Evolutionary conservation across 2,888 invertebrate genomes (phyloP), one percentile per base, ranked within the genome.

Genomic region (Netelia inedita): DNA sequence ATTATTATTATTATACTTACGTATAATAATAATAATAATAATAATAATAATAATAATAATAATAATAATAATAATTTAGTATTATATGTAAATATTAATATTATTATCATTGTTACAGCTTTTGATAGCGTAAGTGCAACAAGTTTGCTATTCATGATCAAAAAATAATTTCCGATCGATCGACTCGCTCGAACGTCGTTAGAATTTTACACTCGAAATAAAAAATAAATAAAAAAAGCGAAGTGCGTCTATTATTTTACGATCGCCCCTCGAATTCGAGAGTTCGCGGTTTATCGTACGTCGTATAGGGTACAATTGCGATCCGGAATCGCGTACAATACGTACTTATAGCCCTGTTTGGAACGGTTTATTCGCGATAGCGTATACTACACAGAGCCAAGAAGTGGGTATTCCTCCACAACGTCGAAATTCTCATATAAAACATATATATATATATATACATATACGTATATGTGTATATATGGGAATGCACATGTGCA

Each of bases 401-500:
- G 72, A 43, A 23, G 43, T 59, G 72, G 72, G 21, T 72, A 41
- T 59, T 72, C 72, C 43, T 72, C 21, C 2, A 19, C 53, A 72
- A 41, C 14, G 57, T 72, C 16, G 8, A 72, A 14, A 46, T 14
- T 14, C 46, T 14, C 14, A 46, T 11, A 46, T 46, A 46, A 11
- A 46, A 46, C 14, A 3, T 46, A 46, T 14, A 46, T 14, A 3
- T 46, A 46, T 46, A 46, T 10, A 46, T 46, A 46, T 41, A 41
- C 41, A 41, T 14, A 46, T 2, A 1, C 3, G 5, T 43, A 43
- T 10, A 43, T 11, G 5, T 43, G 3, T 43, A 43, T 8, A 3
- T 43, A 43, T 2, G 14, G 10, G 57, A 19, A 16, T 16, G 19
- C 28, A 46, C 10, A 46, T 14, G 14, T 1, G 14, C 46, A 11